Base-by-base conservation (phyloP, 2,113 vertebrate genomes). In the Chaetura pelagica region DNA sequence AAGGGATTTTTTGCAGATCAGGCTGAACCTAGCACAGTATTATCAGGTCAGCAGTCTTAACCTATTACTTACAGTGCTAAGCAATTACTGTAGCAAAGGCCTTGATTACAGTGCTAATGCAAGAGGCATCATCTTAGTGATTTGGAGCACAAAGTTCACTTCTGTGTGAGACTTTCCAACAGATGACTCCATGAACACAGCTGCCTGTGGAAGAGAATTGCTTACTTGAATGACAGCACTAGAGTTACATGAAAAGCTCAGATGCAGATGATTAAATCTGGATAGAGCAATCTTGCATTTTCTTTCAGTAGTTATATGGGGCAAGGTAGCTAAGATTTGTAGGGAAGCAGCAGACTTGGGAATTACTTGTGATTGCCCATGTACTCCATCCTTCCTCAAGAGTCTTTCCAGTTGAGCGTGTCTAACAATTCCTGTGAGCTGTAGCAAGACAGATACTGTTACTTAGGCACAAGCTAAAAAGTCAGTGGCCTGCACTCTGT, bases 21-120 rank as follows among this genome's bases (percentile, higher is more conserved):
- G 57, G 30, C 68, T 90, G 62, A 92, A 80, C 55, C 55, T 77
- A 75, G 51, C 66, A 30, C 34, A 74, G 63, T 55, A 80, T 61
- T 77, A 86, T 24, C 72, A 88, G 82, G 72, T 93, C 94, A 96
- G 78, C 87, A 92, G 88, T 49, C 91, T 92, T 81, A 57, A 86
- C 55, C 89, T 71, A 63, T 90, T 69, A 91, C 79, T 93, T 80
- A 67, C 57, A 84, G 68, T 57, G 67, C 61, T 74, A 84, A 84
- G 91, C 26, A 48, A 67, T 67, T 77, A 71, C 68, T 63, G 72
- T 40, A 92, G 83, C 82, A 94, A 73, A 91, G 54, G 38, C 54
- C 91, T 86, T 77, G 64, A 88, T 81, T 83, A 88, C 80, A 89
- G 71, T 21, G 62, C 84, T 81, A 76, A 44, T 73, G 80, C 72